Conservation (phyloP, 2,888 invertebrate species). For the Epistrophe eligans region DNA sequence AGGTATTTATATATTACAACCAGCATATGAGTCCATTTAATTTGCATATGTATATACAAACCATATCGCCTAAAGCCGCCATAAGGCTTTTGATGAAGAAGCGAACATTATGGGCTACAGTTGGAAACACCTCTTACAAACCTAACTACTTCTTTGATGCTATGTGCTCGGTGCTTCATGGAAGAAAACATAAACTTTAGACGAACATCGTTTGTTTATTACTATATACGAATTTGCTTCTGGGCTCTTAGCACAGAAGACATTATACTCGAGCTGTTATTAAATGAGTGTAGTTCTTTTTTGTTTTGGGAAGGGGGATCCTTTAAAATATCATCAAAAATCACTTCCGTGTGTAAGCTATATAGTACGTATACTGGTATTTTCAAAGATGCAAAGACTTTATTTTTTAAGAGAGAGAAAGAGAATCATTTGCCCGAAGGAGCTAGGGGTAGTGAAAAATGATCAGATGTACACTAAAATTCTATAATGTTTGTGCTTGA, state of each 20-base stretch:
- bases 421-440: slow-evolving; percentile 19
- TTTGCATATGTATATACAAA: slow-evolving; percentile 61
- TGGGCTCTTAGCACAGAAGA: slow-evolving; percentile 46
- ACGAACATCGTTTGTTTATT: slow-evolving; percentile 65
- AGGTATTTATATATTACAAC: slow-evolving; percentile 5
- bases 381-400: background rate
- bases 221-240: slow-evolving; percentile 30
- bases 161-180: slow-evolving; percentile 4
- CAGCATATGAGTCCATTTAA: slow-evolving; percentile 58
- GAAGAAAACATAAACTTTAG: slow-evolving; percentile 32
- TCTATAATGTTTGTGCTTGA: slow-evolving; percentile 54
- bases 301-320: background rate
- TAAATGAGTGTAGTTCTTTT: slow-evolving; percentile 20
- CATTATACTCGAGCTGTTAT: slow-evolving; percentile 36
- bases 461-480: slow-evolving; percentile 18
- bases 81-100: slow-evolving; percentile 56
- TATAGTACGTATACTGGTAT: background rate
- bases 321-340: slow-evolving; percentile 39
- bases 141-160: slow-evolving; percentile 15
- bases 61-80: slow-evolving; percentile 43
- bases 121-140: slow-evolving; percentile 27
- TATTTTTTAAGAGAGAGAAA: background rate
- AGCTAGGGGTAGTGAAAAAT: slow-evolving; percentile 19
- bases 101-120: slow-evolving; percentile 66
- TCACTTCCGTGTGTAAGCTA: slow-evolving; percentile 58